Base-by-base conservation (phyloP, 2,888 invertebrate genomes). In the Trichacis sp. region DNA sequence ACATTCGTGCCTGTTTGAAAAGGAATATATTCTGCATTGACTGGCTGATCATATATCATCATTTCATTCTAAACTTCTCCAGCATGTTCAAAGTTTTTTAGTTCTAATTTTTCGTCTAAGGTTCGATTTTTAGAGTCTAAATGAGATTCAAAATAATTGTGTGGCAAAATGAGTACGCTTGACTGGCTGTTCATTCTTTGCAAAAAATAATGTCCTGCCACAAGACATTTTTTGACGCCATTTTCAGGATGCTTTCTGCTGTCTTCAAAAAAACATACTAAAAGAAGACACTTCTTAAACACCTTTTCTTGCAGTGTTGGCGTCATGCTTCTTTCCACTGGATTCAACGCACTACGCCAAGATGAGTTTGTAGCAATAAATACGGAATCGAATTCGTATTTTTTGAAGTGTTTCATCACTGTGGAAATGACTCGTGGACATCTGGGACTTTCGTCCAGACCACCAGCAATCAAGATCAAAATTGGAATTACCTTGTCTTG, bases 261-360 rank as follows among this genome's bases (percentile, higher is more conserved):
- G n/a, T n/a, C n/a, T n/a, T n/a, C n/a, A n/a, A n/a, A n/a, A n/a
- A n/a, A n/a, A n/a, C n/a, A n/a, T n/a, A n/a, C n/a, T n/a, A n/a
- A n/a, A n/a, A n/a, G n/a, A n/a, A n/a, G n/a, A n/a, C n/a, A n/a
- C n/a, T n/a, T n/a, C n/a, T n/a, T n/a, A n/a, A n/a, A n/a, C n/a
- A n/a, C n/a, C n/a, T n/a, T n/a, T n/a, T n/a, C n/a, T n/a, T n/a
- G n/a, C n/a, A n/a, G n/a, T n/a, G 82, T 60, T 15, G 81, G 79
- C 45, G 81, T 81, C 77, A 83, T 80, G 54, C 81, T 48, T 17
- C 79, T 36, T 61, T 83, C 78, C 0, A 80, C 80, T 54, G 68
- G 70, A 64, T 83, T 84, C n/a, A n/a, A n/a, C n/a, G n/a, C n/a
- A n/a, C n/a, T n/a, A n/a, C n/a, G n/a, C n/a, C n/a, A n/a, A n/a